Evolutionary conservation across 2,888 invertebrate species (phyloP), one percentile per base, ranked within the genome.

Genomic region (Eremobia ochroleuca): DNA sequence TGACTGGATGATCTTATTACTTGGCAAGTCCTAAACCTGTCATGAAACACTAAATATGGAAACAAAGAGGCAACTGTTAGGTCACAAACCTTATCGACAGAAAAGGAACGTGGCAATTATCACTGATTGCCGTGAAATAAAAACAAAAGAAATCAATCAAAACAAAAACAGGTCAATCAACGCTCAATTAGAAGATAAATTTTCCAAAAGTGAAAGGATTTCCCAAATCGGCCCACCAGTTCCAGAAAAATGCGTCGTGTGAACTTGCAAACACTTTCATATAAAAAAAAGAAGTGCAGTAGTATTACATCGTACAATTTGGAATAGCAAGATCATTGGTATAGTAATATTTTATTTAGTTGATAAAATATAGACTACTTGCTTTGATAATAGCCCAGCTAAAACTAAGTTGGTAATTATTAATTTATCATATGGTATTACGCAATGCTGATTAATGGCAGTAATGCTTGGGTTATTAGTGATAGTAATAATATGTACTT

Each of bases 131-230:
- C 6, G 9, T 18, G 15, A n/a, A 55, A n/a, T 0, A 15, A 37
- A 55, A 73, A 40, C 13, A 34, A 34, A 62, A 15, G 0, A 69
- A 49, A 55, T 61, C 52, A 66, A 59, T 28, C 4, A 58, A 59
- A 52, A 77, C 46, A 55, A n/a, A 67, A 64, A 59, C 62, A 62
- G 18, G 67, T 77, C 28, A 61, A 73, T 71, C 77, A 82, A 64
- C 34, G 3, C 9, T 13, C 62, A 77, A 73, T 83, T 72, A 65
- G 37, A 31, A 15, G 58, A 61, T 68, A 83, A 83, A 74, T 79
- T 83, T 82, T 81, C 55, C 78, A 81, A 85, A 86, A 87, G 87
- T 88, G 89, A 88, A 88, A 88, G 81, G 81, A 88, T 85, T 87
- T 85, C 77, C 83, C 81, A 77, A 89, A 79, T 77, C 8, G 55